Conservation (phyloP, 2,113 vertebrate genomes). For the Puffinus mauretanicus region DNA sequence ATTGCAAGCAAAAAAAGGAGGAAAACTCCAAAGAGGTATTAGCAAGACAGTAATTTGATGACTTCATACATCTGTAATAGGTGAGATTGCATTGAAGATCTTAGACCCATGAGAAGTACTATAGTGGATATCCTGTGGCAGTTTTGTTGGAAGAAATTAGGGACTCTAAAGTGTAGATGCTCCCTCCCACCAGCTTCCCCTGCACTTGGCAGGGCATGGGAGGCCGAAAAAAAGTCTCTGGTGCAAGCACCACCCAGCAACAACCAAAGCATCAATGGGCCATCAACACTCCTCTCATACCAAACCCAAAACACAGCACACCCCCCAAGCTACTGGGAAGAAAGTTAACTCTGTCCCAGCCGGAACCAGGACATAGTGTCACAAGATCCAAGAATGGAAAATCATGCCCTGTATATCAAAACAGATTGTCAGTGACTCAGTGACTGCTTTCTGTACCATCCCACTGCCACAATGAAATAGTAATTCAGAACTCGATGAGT, state of each 20-base stretch:
- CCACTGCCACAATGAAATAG: background rate
- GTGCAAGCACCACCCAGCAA: too few relatives aligned
- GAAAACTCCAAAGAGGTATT: background rate
- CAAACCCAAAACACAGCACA: too few relatives aligned
- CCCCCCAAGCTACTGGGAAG: too few relatives aligned
- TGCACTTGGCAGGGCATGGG: too few relatives aligned
- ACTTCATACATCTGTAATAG: background rate
- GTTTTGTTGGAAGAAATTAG: background rate
- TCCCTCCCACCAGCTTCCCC: too few relatives aligned
- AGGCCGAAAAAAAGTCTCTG: too few relatives aligned
- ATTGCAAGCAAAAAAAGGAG: background rate
- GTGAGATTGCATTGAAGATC: background rate
- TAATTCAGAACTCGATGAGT: rapidly evolving
- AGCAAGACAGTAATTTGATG: background rate
- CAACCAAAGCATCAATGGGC: too few relatives aligned
- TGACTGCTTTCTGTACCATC: background rate
- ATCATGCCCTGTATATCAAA: background rate
- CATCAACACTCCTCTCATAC: too few relatives aligned
- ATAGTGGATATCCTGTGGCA: background rate
- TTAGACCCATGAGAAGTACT: background rate
- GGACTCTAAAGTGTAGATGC: background rate
- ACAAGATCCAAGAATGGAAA: background rate
- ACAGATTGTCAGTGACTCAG: background rate
- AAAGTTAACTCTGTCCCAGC: too few relatives aligned
- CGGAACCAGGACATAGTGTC: background rate